A percentile compares a stretch with the other conserved stretches of the same genome.
Evolutionary conservation across 2,113 vertebrate genomes (phyloP).

Genomic region (Morone chrysops): DNA sequence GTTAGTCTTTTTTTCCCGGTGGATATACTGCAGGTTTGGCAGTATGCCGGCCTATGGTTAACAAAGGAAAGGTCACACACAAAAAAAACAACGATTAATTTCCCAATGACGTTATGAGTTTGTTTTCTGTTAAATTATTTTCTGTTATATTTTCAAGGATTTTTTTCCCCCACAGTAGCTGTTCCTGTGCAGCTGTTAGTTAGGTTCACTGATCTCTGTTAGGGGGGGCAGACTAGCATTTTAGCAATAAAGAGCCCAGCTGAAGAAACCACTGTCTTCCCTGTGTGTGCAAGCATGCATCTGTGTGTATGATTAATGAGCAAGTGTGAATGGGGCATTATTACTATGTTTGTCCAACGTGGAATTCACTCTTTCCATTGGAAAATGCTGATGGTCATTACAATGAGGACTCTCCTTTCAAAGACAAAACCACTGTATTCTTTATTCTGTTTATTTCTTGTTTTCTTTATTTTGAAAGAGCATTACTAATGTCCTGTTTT

Average conservation of each 20-base stretch:
- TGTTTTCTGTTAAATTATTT: conserved; percentile 23
- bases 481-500: conserved; percentile 79
- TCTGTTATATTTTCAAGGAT: conserved; percentile 23
- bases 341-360: conserved; percentile 44
- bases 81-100: not conserved
- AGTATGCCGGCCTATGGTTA: not conserved
- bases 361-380: conserved; percentile 44
- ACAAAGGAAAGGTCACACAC: not conserved
- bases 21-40: not conserved
- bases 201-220: conserved; percentile 37
- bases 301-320: conserved; percentile 30
- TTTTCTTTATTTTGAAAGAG: conserved; percentile 74
- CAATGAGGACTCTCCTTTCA: conserved; percentile 72
- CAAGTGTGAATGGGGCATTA: conserved; percentile 46
- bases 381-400: conserved; percentile 57
- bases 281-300: conserved; percentile 25
- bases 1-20: conserved; percentile 11
- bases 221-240: conserved; percentile 52
- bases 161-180: conserved; percentile 41
- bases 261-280: conserved; percentile 75
- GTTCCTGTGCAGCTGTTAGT: conserved; percentile 38
- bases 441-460: conserved; percentile 46
- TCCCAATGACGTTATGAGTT: not conserved
- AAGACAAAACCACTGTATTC: conserved; percentile 70
- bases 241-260: conserved; percentile 78